Conservation (phyloP, 2,888 invertebrate species). For the Disparrhopalites patrizii region DNA sequence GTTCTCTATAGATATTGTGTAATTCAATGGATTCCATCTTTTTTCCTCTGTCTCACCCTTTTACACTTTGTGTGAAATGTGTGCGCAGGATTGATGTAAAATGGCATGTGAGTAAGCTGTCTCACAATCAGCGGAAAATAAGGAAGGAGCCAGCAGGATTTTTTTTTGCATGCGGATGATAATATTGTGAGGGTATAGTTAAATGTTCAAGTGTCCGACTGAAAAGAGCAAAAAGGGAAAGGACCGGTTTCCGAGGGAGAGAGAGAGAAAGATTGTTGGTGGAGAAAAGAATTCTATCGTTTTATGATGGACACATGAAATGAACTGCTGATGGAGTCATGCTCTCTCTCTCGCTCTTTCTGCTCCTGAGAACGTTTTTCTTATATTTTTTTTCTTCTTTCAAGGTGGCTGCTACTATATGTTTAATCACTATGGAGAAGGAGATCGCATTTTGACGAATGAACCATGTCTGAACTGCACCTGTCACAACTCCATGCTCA, state of each 20-base stretch:
- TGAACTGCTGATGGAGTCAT: constrained; percentile 20
- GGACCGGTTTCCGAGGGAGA: constrained; percentile 22
- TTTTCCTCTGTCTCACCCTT: background rate
- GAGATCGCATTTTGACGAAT: constrained; percentile 88
- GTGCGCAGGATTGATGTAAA: background rate
- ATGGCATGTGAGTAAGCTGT: background rate
- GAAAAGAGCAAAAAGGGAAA: constrained; percentile 22
- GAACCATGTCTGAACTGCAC: constrained; percentile 95
- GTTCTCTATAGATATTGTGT: constrained; percentile 1
- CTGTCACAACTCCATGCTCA: constrained; percentile 89
- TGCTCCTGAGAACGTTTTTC: background rate
- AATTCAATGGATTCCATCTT: background rate
- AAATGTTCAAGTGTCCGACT: too few relatives aligned
- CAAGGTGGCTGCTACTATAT: constrained; percentile 84
- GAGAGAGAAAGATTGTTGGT: constrained; percentile 22
- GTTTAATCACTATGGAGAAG: constrained; percentile 88
- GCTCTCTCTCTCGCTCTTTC: background rate
- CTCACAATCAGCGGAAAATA: background rate
- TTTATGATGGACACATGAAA: constrained; percentile 28
- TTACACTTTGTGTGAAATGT: constrained; percentile 1
- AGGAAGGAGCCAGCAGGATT: constrained; percentile 13
- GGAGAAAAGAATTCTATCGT: constrained; percentile 27
- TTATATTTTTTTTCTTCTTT: constrained; percentile 49
- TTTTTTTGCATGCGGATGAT: constrained; percentile 5
- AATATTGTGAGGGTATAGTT: too few relatives aligned